phyloP scores from a whole-genome alignment of 2,888 invertebrate genomes.

The Anthoptus insignis region DNA sequence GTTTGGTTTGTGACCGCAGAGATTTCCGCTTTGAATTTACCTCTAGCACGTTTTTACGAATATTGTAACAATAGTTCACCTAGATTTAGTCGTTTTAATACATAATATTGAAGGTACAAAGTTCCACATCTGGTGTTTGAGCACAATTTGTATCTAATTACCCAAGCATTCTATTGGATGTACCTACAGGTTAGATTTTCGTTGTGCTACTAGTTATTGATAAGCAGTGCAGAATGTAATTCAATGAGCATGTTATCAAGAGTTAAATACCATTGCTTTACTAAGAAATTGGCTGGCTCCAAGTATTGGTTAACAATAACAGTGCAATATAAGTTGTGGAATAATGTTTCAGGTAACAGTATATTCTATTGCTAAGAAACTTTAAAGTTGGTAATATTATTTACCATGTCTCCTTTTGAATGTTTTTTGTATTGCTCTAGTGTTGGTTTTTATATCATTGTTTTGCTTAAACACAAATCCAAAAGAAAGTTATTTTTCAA shows the following conservation, averaged over 20 bases:
- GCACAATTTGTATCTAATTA: not conserved
- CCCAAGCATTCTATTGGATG: not conserved
- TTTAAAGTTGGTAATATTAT: too few relatives aligned
- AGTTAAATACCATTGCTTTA: slow-evolving; percentile 7
- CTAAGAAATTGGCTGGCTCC: not conserved
- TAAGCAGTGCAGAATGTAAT: not conserved
- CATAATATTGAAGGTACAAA: not conserved
- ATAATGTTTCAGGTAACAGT: not conserved
- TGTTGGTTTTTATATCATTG: too few relatives aligned
- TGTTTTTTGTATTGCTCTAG: too few relatives aligned
- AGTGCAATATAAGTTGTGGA: not conserved
- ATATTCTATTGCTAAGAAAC: too few relatives aligned
- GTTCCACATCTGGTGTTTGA: not conserved
- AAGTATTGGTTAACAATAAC: not conserved
- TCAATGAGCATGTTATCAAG: not conserved
- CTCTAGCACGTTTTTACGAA: not conserved
- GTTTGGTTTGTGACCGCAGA: too few relatives aligned
- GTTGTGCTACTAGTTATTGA: not conserved
- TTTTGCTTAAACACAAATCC: too few relatives aligned
- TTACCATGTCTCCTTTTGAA: too few relatives aligned
- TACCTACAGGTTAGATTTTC: not conserved
- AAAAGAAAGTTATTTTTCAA: too few relatives aligned
- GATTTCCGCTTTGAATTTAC: not conserved
- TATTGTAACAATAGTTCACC: not conserved
- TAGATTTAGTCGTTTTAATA: not conserved